phyloP scores from a whole-genome alignment of 2,888 invertebrate species.

The Parnassius mnemosyne region DNA sequence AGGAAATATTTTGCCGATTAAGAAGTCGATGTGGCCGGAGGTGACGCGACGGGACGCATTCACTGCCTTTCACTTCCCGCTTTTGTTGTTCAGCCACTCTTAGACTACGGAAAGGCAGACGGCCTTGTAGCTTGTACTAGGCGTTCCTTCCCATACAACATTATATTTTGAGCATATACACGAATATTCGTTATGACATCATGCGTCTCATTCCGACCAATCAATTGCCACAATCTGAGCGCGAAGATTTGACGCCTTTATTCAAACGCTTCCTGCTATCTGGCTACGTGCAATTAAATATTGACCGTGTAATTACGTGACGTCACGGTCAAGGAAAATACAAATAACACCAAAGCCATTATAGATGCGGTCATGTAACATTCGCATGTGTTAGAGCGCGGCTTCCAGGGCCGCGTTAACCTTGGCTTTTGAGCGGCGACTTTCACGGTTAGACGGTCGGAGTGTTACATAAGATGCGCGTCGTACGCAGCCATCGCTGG shows the following conservation, averaged over 20 bases:
- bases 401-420: slow-evolving; percentile 71
- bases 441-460: slow-evolving; percentile 79
- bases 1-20: slow-evolving; percentile 30
- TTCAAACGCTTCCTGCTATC: slow-evolving; percentile 35
- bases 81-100: slow-evolving; percentile 71
- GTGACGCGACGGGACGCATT: slow-evolving; percentile 68
- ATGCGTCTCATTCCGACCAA: slow-evolving; percentile 33
- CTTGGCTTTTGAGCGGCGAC: slow-evolving; percentile 80
- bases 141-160: slow-evolving; percentile 66
- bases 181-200: slow-evolving; percentile 42
- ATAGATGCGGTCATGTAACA: slow-evolving; percentile 61
- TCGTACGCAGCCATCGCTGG: slow-evolving; percentile 50
- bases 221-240: slow-evolving; percentile 29
- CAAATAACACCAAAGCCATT: slow-evolving; percentile 50
- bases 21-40: slow-evolving; percentile 38
- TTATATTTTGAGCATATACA: slow-evolving; percentile 36
- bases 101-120: slow-evolving; percentile 72
- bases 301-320: slow-evolving; percentile 57
- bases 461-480: slow-evolving; percentile 67
- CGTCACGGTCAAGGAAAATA: slow-evolving; percentile 65
- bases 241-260: slow-evolving; percentile 26
- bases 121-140: slow-evolving; percentile 72
- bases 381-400: slow-evolving; percentile 65
- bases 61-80: slow-evolving; percentile 81
- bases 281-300: slow-evolving; percentile 39